Evolutionary conservation across 2,888 invertebrate genomes (phyloP).

Genomic region (Rhimphoctona megacephalus): DNA sequence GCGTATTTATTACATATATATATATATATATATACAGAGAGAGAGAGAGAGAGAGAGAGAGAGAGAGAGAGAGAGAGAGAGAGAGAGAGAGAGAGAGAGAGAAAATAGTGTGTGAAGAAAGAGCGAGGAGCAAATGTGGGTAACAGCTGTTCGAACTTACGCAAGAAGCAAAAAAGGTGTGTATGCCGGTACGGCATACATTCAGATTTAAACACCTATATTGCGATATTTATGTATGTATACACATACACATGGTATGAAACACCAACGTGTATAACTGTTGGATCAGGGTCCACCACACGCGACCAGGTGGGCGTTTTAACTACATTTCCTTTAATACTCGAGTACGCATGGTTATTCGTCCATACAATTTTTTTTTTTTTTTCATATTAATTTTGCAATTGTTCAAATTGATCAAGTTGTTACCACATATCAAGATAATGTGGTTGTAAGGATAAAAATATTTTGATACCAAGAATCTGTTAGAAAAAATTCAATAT

Average conservation of each 20-base stretch:
- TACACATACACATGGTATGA: neutral
- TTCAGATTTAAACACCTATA: conserved; percentile 1
- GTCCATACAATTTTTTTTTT: too few relatives aligned
- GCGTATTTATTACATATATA: neutral
- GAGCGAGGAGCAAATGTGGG: conserved; percentile 43
- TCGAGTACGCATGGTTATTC: conserved; percentile 12
- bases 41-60: too few relatives aligned
- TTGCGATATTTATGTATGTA: neutral
- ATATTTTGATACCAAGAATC: too few relatives aligned
- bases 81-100: too few relatives aligned
- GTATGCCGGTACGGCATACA: conserved; percentile 6
- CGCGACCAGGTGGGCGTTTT: conserved; percentile 64
- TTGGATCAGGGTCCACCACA: conserved; percentile 44
- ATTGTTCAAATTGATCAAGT: neutral
- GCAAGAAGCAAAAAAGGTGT: conserved; percentile 65
- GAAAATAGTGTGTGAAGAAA: conserved; percentile 23
- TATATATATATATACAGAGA: too few relatives aligned
- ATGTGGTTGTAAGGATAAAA: too few relatives aligned
- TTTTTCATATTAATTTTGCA: neutral
- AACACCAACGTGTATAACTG: neutral
- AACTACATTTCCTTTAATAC: conserved; percentile 27
- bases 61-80: too few relatives aligned
- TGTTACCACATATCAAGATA: neutral
- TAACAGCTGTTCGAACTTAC: conserved; percentile 68
- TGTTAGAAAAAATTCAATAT: neutral